These are phyloP conservation scores for Tachuris rubrigastra DNA, from an alignment of 2,113 vertebrate genomes.

Conservation along the genomic window DNA sequence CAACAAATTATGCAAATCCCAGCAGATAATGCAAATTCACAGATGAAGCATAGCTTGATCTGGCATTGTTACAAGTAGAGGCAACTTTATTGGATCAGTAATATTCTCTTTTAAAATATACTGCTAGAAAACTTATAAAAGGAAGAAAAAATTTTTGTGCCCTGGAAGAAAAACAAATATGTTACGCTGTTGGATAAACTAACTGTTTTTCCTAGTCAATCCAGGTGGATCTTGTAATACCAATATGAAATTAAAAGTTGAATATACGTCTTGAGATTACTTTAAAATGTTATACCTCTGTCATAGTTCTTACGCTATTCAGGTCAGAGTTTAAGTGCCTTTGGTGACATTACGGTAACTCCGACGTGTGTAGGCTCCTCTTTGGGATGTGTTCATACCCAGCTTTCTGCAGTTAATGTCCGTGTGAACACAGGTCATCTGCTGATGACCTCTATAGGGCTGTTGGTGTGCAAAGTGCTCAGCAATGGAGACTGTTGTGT, in stretches of 20 bases:
- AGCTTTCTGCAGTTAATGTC: not conserved
- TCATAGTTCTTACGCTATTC: not conserved
- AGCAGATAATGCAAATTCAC: not conserved
- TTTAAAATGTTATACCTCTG: not conserved
- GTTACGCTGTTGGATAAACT: not conserved
- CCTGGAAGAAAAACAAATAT: not conserved
- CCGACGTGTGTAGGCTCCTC: not conserved
- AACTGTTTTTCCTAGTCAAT: not conserved
- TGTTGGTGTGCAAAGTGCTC: not conserved
- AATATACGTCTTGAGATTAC: not conserved
- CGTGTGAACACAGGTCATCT: not conserved
- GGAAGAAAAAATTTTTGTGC: not conserved
- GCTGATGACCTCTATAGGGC: accelerated
- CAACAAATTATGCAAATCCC: not conserved
- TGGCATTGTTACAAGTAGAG: not conserved
- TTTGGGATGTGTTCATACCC: not conserved
- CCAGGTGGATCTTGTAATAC: not conserved
- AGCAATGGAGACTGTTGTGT: not conserved
- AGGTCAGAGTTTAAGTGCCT: not conserved
- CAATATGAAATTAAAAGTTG: not conserved
- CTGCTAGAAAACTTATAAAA: not conserved
- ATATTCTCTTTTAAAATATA: not conserved
- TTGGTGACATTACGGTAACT: not conserved
- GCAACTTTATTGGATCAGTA: not conserved
- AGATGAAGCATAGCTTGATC: not conserved